Conservation (phyloP, 1,140 invertebrate species). For the Agrilus planipennis region DNA sequence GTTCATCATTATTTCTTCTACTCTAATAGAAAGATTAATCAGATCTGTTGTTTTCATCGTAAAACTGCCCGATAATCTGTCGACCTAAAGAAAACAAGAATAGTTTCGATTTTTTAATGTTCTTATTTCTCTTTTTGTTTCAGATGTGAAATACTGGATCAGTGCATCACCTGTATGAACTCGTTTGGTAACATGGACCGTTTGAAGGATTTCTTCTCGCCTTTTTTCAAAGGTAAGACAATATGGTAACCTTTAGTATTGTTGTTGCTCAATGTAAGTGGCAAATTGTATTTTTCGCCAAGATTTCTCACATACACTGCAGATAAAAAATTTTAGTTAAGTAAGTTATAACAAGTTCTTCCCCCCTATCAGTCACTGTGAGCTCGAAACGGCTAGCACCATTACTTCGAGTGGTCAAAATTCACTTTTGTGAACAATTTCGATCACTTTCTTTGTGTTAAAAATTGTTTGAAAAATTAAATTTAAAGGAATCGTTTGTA, state of each 20-base stretch:
- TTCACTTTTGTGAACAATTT: no score
- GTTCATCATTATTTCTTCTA: conserved; percentile 61
- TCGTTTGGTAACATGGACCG: conserved; percentile 47
- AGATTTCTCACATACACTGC: conserved; percentile 46
- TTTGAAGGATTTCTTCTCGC: conserved; percentile 36
- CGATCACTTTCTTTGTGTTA: no score
- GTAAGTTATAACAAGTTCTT: no score
- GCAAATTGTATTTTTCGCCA: conserved; percentile 48
- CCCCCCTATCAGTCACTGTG: no score
- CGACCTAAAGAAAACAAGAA: conserved; percentile 17
- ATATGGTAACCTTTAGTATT: conserved; percentile 64
- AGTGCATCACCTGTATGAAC: conserved; percentile 48
- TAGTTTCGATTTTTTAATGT: background rate
- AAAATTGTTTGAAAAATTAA: no score
- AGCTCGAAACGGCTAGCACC: no score
- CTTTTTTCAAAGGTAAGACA: conserved; percentile 41
- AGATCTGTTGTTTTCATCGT: conserved; percentile 71
- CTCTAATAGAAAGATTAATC: conserved; percentile 53
- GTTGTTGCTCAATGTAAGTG: conserved; percentile 53
- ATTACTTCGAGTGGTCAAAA: no score
- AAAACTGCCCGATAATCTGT: conserved; percentile 18
- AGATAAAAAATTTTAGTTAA: conserved; percentile 11
- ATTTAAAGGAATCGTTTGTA: no score
- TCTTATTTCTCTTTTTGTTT: background rate
- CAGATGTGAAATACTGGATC: background rate